Evolutionary conservation across 2,888 invertebrate genomes (phyloP).

Genomic region (Drosophila meridionalis): DNA sequence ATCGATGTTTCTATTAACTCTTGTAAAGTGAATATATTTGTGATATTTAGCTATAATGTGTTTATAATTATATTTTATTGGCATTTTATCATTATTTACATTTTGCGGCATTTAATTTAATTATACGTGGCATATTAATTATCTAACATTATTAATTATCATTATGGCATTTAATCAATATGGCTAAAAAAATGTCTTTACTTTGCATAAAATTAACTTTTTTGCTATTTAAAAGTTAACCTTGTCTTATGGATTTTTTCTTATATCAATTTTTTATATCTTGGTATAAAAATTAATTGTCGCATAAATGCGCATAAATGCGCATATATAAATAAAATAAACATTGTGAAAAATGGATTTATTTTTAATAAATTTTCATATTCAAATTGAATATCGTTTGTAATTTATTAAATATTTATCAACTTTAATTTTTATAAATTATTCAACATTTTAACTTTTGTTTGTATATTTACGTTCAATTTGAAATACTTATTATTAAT

Average conservation of each 20-base stretch:
- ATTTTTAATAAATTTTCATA: background rate
- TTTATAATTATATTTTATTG: background rate
- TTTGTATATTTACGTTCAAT: background rate
- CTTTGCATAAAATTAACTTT: background rate
- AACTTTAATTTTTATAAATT: background rate
- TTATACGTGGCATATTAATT: constrained; percentile 12
- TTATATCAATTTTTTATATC: background rate
- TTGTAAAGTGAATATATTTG: constrained; percentile 1
- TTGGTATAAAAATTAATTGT: background rate
- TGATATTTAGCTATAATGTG: background rate
- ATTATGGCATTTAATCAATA: constrained; percentile 1
- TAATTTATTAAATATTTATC: background rate
- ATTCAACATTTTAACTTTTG: background rate
- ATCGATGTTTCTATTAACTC: background rate
- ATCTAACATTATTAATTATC: constrained; percentile 3
- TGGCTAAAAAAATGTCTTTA: background rate
- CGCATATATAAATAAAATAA: background rate
- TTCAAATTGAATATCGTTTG: background rate
- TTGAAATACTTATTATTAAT: background rate
- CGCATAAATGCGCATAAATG: background rate
- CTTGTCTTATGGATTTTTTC: background rate
- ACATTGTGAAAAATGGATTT: background rate
- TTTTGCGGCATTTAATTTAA: background rate
- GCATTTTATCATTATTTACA: constrained; percentile 6
- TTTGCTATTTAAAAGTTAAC: background rate